Conservation (phyloP, 2,113 vertebrate species). For the Clarias batrachus region DNA sequence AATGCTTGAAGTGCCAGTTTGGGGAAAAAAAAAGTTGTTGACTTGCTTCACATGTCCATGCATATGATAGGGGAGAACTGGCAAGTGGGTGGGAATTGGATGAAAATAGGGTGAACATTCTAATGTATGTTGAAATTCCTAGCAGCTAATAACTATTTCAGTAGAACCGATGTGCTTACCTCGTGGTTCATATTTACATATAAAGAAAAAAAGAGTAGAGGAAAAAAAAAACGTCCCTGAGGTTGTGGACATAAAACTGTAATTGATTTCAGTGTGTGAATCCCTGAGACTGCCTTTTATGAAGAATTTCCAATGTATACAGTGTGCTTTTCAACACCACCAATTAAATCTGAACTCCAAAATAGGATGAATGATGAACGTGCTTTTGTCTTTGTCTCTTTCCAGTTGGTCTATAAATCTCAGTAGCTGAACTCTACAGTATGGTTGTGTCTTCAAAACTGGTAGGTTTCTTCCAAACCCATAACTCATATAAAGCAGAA, state of each 20-base stretch:
- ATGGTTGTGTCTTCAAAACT: not conserved
- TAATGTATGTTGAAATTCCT: not conserved
- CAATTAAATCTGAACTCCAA: not conserved
- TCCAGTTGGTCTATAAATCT: constrained; percentile 20
- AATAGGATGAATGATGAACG: constrained; percentile 15
- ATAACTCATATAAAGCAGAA: not conserved
- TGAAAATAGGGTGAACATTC: not conserved
- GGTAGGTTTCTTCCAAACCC: not conserved
- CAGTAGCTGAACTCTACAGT: not conserved
- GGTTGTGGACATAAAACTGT: not conserved
- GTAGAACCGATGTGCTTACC: not conserved
- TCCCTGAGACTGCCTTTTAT: not conserved
- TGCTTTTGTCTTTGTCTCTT: constrained; percentile 12
- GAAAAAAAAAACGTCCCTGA: not conserved
- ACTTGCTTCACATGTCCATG: not conserved
- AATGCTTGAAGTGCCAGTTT: too few relatives aligned
- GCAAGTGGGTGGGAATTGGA: not conserved
- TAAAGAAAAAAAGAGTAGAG: not conserved
- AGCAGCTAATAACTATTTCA: not conserved
- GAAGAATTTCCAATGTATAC: not conserved
- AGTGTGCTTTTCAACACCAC: not conserved
- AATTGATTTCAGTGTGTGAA: not conserved
- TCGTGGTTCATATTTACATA: not conserved
- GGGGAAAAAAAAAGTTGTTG: too few relatives aligned
- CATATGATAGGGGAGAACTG: not conserved